These are phyloP conservation scores for Lasius platythorax DNA, from an alignment of 2,888 invertebrate species.

Conservation along the genomic window DNA sequence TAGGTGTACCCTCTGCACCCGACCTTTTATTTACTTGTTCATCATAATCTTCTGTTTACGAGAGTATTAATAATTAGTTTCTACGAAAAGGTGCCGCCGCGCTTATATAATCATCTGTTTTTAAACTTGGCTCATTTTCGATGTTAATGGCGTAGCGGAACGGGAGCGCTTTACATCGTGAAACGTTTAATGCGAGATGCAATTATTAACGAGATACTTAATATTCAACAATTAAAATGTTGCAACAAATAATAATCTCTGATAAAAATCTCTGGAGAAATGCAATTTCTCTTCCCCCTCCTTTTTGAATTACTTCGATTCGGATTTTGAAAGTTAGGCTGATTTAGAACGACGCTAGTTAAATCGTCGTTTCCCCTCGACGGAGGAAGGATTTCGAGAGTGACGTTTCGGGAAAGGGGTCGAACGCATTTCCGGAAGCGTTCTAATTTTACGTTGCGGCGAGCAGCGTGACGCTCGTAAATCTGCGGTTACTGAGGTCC, in stretches of 20 bases:
- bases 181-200: neutral
- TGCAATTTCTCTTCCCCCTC: neutral
- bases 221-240: neutral
- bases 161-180: neutral
- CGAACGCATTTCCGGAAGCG: slow-evolving; percentile 60
- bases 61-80: slow-evolving; percentile 4
- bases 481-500: slow-evolving; percentile 69
- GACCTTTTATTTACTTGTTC: slow-evolving; percentile 9
- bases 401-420: slow-evolving; percentile 27
- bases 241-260: neutral
- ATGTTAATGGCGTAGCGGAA: neutral
- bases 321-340: neutral
- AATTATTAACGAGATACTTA: neutral
- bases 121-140: slow-evolving; percentile 6
- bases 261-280: neutral
- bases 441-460: slow-evolving; percentile 65
- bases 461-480: slow-evolving; percentile 60
- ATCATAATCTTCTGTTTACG: neutral
- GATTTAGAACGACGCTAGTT: slow-evolving; percentile 20
- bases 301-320: neutral
- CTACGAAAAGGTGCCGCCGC: neutral
- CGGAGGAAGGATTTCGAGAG: slow-evolving; percentile 21
- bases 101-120: neutral
- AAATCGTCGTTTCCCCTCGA: slow-evolving; percentile 34
- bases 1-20: neutral